Evolutionary conservation across 1,140 invertebrate genomes (phyloP).

Genomic region (Drosophila sp.): DNA sequence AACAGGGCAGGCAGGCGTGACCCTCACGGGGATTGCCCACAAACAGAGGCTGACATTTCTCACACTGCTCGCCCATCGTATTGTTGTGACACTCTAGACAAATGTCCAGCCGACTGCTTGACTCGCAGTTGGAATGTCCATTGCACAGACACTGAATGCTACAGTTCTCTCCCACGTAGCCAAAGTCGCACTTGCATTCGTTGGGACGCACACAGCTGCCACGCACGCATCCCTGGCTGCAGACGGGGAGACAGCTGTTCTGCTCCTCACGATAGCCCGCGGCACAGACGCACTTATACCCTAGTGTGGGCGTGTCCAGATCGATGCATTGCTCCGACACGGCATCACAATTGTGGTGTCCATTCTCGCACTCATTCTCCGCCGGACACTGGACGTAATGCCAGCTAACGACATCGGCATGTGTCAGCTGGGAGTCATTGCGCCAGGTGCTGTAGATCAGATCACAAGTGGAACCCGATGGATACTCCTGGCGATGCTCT

Average conservation of each 20-base stretch:
- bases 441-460: conserved; percentile 85
- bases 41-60: conserved; percentile 94
- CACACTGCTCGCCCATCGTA: conserved; percentile 94
- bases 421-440: conserved; percentile 84
- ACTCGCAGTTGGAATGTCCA: conserved; percentile 95
- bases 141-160: conserved; percentile 97
- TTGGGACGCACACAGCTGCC: conserved; percentile 94
- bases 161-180: conserved; percentile 97
- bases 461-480: conserved; percentile 89
- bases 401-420: conserved; percentile 87
- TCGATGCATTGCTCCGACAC: conserved; percentile 94
- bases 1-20: conserved; percentile 93
- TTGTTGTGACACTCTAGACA: conserved; percentile 96
- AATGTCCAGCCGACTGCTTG: conserved; percentile 91
- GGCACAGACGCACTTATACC: conserved; percentile 95
- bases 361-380: conserved; percentile 97
- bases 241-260: conserved; percentile 91
- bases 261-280: conserved; percentile 89
- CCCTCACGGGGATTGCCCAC: conserved; percentile 96
- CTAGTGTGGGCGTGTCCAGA: conserved; percentile 85
- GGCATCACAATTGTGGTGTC: conserved; percentile 94
- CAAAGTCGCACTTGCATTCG: conserved; percentile 95
- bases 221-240: conserved; percentile 94
- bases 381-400: conserved; percentile 94
- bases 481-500: conserved; percentile 89